Base-by-base conservation (phyloP, 2,797 vertebrate species). In the Halcyon smyrnensis region DNA sequence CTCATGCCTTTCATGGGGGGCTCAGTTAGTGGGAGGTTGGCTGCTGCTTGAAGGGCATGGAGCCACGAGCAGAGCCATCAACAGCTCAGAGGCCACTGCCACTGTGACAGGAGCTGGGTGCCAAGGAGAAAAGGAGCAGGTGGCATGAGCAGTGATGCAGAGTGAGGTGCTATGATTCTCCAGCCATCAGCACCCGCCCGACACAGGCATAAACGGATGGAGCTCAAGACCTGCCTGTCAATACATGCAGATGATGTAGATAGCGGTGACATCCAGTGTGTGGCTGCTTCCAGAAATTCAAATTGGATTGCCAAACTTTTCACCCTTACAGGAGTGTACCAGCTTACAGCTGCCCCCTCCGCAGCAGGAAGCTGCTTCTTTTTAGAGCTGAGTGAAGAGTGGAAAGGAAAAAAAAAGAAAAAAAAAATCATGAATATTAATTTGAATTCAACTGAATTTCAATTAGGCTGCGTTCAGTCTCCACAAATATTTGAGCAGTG, bases 401-500 rank as follows among this genome's bases (percentile, higher is more conserved):
- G 54, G 77, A 91, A 93, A 43, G 54, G 17, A 16, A 46, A 34
- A 30, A 11, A 14, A 30, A 9, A 12, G 13, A 34, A 11, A 34
- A 62, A 36, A 63, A 59, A 89, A 83, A 63, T 14, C 71, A 96
- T 95, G 75, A 97, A 96, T 96, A 96, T 96, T 96, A 94, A 97
- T 96, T 87, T 57, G 84, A 80, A 91, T 87, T 83, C 15, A 54
- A 64, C 78, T 78, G 95, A 95, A 95, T 97, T 96, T 96, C 95
- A 97, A 93, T 96, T 94, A 96, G 82, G 62, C 73, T 5, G 24
- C 8, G n/a, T 78, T 89, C n/a, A 28, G 41, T 65, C 94, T 95
- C 84, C 89, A 92, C 95, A 97, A 97, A 96, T 97, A 96, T 97
- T 96, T 97, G 95, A 96, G 92, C 92, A 93, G 76, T 3, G n/a